Evolutionary conservation across 2,888 invertebrate genomes (phyloP).

Genomic region (Allolobophora icterica): DNA sequence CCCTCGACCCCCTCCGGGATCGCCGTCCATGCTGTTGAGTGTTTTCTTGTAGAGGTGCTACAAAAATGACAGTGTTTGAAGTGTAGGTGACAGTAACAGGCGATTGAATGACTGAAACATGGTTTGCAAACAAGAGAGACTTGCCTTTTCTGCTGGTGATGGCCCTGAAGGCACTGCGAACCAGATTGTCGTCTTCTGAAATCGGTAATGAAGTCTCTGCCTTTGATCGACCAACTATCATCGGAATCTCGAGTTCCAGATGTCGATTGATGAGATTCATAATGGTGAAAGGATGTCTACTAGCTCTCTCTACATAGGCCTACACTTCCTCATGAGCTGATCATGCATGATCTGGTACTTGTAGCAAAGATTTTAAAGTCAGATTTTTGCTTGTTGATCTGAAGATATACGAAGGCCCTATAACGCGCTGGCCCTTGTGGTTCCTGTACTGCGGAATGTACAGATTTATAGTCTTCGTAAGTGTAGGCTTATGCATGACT

Average conservation of each 20-base stretch:
- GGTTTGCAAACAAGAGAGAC: background rate
- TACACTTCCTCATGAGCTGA: background rate
- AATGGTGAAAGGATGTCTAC: background rate
- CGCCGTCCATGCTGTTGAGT: no score
- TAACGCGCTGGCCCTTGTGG: background rate
- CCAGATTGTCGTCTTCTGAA: background rate
- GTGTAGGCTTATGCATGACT: no score
- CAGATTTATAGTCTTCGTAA: background rate
- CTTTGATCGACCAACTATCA: background rate
- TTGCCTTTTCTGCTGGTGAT: conserved; percentile 1
- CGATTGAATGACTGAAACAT: background rate
- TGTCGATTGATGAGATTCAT: background rate
- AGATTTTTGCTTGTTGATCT: background rate
- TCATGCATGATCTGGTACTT: background rate
- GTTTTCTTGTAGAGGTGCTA: no score
- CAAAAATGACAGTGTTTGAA: no score
- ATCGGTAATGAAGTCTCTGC: background rate
- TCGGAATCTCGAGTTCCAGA: background rate
- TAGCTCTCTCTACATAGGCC: no score
- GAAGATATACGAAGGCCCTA: background rate
- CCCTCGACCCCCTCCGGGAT: no score
- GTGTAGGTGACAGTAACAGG: no score
- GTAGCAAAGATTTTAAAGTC: background rate
- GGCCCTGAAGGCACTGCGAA: conserved; percentile 1
- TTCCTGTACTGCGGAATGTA: background rate